Conservation (phyloP, 2,113 vertebrate species). For the Peromyscus californicus region DNA sequence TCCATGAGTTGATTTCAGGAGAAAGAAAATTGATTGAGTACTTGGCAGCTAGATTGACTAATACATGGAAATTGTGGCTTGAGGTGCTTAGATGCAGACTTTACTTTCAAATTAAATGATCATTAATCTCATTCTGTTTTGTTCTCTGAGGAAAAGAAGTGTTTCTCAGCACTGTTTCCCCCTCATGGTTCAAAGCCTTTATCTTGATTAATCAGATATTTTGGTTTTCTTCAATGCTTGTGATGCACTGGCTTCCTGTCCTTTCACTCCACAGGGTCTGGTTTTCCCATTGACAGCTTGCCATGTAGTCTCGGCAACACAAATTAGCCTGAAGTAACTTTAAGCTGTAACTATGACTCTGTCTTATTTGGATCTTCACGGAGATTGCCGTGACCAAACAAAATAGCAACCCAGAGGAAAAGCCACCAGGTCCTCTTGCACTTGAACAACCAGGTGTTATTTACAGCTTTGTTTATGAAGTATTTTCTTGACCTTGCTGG, state of each 20-base stretch:
- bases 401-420: constrained; percentile 88
- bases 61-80: constrained; percentile 17
- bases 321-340: constrained; percentile 84
- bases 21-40: constrained; percentile 43
- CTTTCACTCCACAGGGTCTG: constrained; percentile 84
- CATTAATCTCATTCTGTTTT: constrained; percentile 63
- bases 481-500: constrained; percentile 88
- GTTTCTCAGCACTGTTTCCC: constrained; percentile 62
- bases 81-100: constrained; percentile 51
- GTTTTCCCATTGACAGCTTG: constrained; percentile 80
- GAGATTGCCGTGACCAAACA: constrained; percentile 85
- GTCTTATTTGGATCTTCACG: constrained; percentile 85
- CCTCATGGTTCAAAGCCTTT: constrained; percentile 61
- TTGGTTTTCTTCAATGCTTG: constrained; percentile 75
- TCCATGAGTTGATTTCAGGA: background rate
- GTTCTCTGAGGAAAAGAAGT: constrained; percentile 41
- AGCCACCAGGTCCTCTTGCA: constrained; percentile 85
- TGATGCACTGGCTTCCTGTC: constrained; percentile 85
- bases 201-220: constrained; percentile 68
- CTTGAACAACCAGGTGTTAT: constrained; percentile 90
- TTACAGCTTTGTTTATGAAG: constrained; percentile 90
- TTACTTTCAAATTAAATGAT: constrained; percentile 40
- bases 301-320: constrained; percentile 76
- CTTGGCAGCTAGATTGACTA: background rate
- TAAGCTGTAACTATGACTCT: constrained; percentile 79